These are phyloP conservation scores for Euwallacea fornicatus DNA, from an alignment of 1,140 invertebrate species.

Conservation along the genomic window DNA sequence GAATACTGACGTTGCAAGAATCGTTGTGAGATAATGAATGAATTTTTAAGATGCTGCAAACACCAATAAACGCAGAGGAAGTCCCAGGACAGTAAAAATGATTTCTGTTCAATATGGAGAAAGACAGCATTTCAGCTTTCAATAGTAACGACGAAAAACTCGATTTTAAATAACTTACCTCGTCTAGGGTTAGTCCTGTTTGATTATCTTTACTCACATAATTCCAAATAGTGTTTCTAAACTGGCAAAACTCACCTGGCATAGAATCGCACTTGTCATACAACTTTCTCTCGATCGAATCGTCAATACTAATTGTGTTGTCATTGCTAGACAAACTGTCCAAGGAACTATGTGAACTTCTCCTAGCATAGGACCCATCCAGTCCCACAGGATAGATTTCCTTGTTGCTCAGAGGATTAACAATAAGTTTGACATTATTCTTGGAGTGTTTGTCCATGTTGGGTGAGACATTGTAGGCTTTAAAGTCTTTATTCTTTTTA, in stretches of 20 bases:
- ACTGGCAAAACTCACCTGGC: constrained; percentile 18
- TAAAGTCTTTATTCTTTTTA: constrained; percentile 51
- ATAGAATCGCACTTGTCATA: constrained; percentile 26
- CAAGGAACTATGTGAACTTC: constrained; percentile 48
- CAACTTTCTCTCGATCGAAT: constrained; percentile 36
- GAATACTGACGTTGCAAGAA: too few species aligned
- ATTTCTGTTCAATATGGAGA: too few species aligned
- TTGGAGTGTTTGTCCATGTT: constrained; percentile 45
- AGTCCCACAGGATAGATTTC: constrained; percentile 51
- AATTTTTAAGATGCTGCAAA: too few species aligned
- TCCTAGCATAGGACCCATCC: constrained; percentile 49
- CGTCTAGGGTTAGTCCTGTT: too few species aligned
- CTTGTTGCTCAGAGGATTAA: constrained; percentile 58
- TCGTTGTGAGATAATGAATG: too few species aligned
- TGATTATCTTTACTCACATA: too few species aligned
- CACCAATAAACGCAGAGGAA: too few species aligned
- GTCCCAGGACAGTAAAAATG: too few species aligned
- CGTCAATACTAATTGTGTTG: constrained; percentile 43
- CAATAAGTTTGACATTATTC: constrained; percentile 56
- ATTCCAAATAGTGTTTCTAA: constrained; percentile 1
- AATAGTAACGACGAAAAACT: too few species aligned
- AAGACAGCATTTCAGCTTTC: too few species aligned
- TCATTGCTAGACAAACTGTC: constrained; percentile 50
- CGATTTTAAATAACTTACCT: too few species aligned
- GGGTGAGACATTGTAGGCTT: constrained; percentile 44